These are phyloP conservation scores for Halocynthia roretzi DNA, from an alignment of 23 tunicate genomes.

Conservation along the genomic window DNA sequence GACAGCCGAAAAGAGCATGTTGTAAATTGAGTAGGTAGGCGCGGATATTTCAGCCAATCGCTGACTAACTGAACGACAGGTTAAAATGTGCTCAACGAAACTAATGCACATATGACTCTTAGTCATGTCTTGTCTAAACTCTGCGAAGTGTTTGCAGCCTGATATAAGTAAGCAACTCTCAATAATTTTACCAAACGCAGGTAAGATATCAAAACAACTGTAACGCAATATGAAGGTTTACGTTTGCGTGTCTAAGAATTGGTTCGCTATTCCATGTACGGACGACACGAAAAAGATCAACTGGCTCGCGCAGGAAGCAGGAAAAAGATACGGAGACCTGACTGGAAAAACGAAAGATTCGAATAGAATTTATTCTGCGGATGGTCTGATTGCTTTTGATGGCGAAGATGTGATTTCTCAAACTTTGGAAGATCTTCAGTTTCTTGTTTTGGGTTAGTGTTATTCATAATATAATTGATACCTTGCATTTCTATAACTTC, in stretches of 20 bases:
- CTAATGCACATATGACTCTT: no score
- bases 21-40: no score
- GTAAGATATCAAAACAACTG: no score
- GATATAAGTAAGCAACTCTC: no score
- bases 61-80: no score
- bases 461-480: not conserved
- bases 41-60: no score
- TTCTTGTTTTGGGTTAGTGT: constrained; percentile 33
- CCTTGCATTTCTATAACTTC: not conserved
- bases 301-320: constrained; percentile 23
- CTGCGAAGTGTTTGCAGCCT: no score
- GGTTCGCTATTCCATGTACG: constrained; percentile 64
- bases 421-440: constrained; percentile 57
- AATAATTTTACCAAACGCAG: no score
- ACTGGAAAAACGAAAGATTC: not conserved
- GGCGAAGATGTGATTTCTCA: constrained; percentile 36
- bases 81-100: no score
- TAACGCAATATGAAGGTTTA: constrained; percentile 46
- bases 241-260: constrained; percentile 24
- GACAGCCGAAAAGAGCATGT: no score
- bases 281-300: constrained; percentile 22
- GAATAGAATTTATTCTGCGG: constrained; percentile 18
- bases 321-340: not conserved
- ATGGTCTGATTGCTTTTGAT: constrained; percentile 35
- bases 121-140: no score